Evolutionary conservation across 1,140 invertebrate species (phyloP), one percentile per base, ranked within the genome.

Genomic region (Rhagoletis zephyria): DNA sequence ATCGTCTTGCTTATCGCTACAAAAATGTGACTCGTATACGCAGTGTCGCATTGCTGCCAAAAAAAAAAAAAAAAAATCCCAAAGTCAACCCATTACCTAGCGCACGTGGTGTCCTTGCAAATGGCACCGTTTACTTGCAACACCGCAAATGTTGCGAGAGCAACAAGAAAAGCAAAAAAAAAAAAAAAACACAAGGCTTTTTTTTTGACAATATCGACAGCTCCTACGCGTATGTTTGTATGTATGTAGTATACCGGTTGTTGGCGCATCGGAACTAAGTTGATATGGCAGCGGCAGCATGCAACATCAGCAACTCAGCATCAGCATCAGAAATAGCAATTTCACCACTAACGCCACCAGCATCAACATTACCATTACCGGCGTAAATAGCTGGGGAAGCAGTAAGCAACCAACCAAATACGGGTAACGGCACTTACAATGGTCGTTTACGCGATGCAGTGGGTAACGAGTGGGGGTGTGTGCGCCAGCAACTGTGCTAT

Each of bases 221-320:
- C 61, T 63, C 30, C 30, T 30, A 30, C 30, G 30, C 30, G 30
- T 30, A 30, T 30, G 30, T 30, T 30, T 30, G 30, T 30, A 30
- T 63, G 12, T 63, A 4, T 63, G 16, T 14, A n/a, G 4, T 4
- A n/a, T 14, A 63, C 12, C 51, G 51, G 5, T 56, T 56, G 51
- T 56, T 5, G 51, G 5, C 5, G 51, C 51, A 30, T 30, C 30
- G 30, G 30, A 56, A 56, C 51, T 56, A 56, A 56, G 10, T 14
- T 40, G n/a, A 40, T 30, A 30, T 70, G 42, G 19, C 4, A 45
- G 40, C 16, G 42, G 2, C 74, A 56, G 56, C 16, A n/a, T 56
- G 48, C 74, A 81, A 56, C 74, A 81, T 56, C 74, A 81, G 74
- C 74, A 81, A 56, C 48, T 81, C 19, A 81, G 74, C 16, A 81